Evolutionary conservation across 2,113 vertebrate genomes (phyloP), one percentile per base, ranked within the genome.

Genomic region (Loxodonta africana): DNA sequence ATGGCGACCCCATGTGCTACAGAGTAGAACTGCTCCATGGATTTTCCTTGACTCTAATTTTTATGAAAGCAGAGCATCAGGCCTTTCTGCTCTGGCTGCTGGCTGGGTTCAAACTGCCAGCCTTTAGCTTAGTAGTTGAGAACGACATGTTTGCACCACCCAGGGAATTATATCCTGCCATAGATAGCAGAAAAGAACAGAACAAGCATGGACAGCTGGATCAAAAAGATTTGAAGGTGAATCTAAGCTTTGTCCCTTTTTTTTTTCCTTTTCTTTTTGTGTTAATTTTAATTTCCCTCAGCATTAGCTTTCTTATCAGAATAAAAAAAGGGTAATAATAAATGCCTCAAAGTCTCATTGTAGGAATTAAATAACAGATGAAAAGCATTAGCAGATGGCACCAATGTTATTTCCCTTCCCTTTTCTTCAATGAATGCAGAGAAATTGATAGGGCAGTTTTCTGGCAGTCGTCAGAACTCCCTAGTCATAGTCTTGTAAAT

Each of bases 311-410:
- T 62, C 37, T 88, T 88, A 74, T 90, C 46, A 71, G 18, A 37
- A 37, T 41, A 84, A 82, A n/a, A 53, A 28, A 37, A 41, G 63
- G 33, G 57, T 60, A 48, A 30, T 53, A 69, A 88, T 90, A 90
- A 88, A 65, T 83, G 28, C 15, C 8, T 76, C 37, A 63, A 60
- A 62, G 67, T 77, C 6, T 60, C 48, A 74, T 37, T 78, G 81
- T 83, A 48, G 57, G 76, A 94, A 78, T 89, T 71, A 81, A 97
- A 91, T 83, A 63, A 46, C n/a, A 12, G 6, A 44, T 83, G 48
- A 92, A 92, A 82, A 73, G 1, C n/a, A 9, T 71, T 53, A 90
- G 18, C 14, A 1, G 53, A 28, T 21, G 21, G 84, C n/a, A 65
- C 37, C 21, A 60, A 48, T 73, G 5, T 28, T 67, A 0, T 14